Percentiles rank a stretch among this genome's conserved stretches.
phyloP scores from a whole-genome alignment of 2,113 vertebrate genomes.

The Bubalus kerabau region DNA sequence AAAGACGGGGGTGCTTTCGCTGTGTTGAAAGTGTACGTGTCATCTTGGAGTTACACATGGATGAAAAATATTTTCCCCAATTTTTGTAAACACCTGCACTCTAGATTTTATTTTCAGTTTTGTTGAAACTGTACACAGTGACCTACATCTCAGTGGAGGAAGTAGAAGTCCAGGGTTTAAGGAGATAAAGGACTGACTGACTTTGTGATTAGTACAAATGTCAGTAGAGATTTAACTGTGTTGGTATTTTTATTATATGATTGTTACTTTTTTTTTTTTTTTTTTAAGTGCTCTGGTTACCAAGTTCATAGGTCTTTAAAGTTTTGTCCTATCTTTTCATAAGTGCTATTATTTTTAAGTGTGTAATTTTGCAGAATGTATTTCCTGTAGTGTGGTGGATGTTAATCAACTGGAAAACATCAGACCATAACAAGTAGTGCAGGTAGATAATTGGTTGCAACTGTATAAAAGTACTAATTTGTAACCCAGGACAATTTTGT shows the following conservation, averaged over 20 bases:
- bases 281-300: neutral
- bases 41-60: neutral
- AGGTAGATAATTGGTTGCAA: neutral
- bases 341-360: neutral
- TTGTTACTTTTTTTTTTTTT: neutral
- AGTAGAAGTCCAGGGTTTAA: neutral
- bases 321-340: neutral
- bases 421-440: neutral
- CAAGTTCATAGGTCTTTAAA: neutral
- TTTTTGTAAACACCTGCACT: neutral
- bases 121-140: neutral
- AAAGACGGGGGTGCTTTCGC: neutral
- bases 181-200: neutral
- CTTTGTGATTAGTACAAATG: neutral
- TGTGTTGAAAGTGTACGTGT: neutral
- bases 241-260: neutral
- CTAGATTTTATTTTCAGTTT: neutral
- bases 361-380: neutral
- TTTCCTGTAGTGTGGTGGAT: neutral
- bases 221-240: neutral
- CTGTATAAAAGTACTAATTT: neutral
- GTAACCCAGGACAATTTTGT: neutral
- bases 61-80: neutral
- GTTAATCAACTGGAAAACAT: neutral
- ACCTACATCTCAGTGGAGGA: neutral